A percentile compares a stretch with the other conserved stretches of the same genome.
phyloP scores from a whole-genome alignment of 2,113 vertebrate genomes.

The Dryoscopus gambensis region DNA sequence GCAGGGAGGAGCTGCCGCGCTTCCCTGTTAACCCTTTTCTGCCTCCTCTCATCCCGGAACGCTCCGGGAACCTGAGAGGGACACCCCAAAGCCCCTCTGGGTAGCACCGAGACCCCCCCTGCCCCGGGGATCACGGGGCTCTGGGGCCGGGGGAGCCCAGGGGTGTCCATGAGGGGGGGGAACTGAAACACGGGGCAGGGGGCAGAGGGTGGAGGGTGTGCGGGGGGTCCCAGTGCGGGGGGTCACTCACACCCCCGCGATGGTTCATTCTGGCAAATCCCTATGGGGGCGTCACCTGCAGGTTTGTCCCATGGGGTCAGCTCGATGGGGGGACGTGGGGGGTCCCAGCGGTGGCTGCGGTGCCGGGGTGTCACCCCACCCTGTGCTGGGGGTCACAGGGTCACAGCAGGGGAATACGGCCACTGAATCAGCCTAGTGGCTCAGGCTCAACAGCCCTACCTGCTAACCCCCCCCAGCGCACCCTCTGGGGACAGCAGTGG shows the following conservation, averaged over 20 bases:
- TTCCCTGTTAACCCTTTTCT: slow-evolving; percentile 25
- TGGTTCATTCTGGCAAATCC: neutral
- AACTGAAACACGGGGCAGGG: neutral
- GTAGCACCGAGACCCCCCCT: neutral
- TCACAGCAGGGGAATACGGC: too few relatives aligned
- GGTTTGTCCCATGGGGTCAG: neutral
- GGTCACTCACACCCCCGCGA: too few relatives aligned
- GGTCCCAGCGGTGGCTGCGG: neutral
- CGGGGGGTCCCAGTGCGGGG: rapidly evolving
- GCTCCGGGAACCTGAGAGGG: rapidly evolving
- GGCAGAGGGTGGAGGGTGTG: too few relatives aligned
- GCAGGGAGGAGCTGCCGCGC: neutral
- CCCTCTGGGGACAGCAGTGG: neutral
- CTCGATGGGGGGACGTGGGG: rapidly evolving
- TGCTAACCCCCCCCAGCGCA: rapidly evolving
- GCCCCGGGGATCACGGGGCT: rapidly evolving
- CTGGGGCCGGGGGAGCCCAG: neutral
- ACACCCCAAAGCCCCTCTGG: neutral
- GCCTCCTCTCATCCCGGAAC: neutral
- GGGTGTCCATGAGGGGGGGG: neutral
- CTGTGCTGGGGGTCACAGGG: too few relatives aligned
- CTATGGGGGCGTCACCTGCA: neutral
- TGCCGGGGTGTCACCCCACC: neutral
- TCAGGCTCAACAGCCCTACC: rapidly evolving
- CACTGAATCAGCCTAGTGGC: neutral